Base-by-base conservation (phyloP, 1,140 invertebrate species). In the Panagrolaimus sp. region DNA sequence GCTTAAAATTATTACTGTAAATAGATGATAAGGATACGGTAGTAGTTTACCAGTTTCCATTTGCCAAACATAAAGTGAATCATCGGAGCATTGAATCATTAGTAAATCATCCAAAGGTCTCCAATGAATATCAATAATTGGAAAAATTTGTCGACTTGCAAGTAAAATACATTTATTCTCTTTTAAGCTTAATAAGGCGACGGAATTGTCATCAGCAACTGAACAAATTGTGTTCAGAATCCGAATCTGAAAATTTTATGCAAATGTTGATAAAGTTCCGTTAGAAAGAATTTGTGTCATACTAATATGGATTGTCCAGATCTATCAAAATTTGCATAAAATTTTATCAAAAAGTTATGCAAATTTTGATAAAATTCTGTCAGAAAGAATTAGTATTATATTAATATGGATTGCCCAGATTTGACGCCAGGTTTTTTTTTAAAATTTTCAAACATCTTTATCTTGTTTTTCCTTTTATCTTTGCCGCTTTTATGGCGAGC, bases 31-130 rank as follows among this genome's bases (percentile, higher is more conserved):
- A 45, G 14, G 12, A n/a, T 24, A 69, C 52, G 68, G 63, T 0
- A 68, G 8, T 10, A 15, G 68, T 73, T 76, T 72, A 88, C 89
- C 94, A 52, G 95, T 98, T 86, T 98, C 96, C 94, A 99, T 98
- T 87, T 98, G 94, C 96, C 96, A 98, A 1, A 98, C 93, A 84
- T 97, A 96, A 10, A 97, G 93, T 6, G 93, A 93, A n/a, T 94
- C 94, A 86, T 98, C 95, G 10, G 92, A 91, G 83, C 94, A 96
- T n/a, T 91, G 92, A 17, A 98, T 91, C 73, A 98, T 90, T 88
- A 98, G 92, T 83, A 97, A 98, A 83, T 98, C 96, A 84, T 98
- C 95, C 1, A 94, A 87, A 0, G 95, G 94, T 38, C 95, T 87
- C 94, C 94, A 98, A 84, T 96, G 96, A 67, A 98, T 95, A 38